Evolutionary conservation across 2,888 invertebrate species (phyloP).

Genomic region (Cosmorhoe ocellata): DNA sequence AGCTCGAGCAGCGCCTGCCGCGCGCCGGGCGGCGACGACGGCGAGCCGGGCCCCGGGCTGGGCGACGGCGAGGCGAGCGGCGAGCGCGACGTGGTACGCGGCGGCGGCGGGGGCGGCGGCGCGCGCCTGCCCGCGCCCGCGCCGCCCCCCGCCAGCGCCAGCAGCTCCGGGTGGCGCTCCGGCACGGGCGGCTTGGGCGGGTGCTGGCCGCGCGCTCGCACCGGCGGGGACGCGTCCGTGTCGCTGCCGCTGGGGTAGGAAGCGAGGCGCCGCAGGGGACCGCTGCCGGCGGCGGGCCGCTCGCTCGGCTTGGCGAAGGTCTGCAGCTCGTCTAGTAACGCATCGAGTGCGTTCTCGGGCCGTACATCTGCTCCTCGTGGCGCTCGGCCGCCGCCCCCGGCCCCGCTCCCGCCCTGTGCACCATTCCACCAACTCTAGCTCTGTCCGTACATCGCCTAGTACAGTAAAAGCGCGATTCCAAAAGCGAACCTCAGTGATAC

Average conservation of each 20-base stretch:
- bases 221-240: slow-evolving; percentile 89
- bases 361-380: slow-evolving; percentile 73
- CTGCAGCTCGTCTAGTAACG: slow-evolving; percentile 96
- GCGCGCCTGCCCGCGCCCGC: slow-evolving; percentile 84
- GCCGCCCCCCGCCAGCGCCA: slow-evolving; percentile 85
- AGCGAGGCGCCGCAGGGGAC: slow-evolving; percentile 88
- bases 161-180: slow-evolving; percentile 89
- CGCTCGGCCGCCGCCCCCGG: slow-evolving; percentile 61
- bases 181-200: slow-evolving; percentile 90
- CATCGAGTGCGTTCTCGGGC: slow-evolving; percentile 98
- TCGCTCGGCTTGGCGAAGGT: slow-evolving; percentile 90
- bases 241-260: slow-evolving; percentile 94
- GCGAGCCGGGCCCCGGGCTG: slow-evolving; percentile 72
- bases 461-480: slow-evolving; percentile 66
- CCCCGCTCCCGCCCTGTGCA: slow-evolving; percentile 69
- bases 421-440: slow-evolving; percentile 70
- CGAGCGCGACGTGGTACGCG: slow-evolving; percentile 94
- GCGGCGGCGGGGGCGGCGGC: slow-evolving; percentile 94
- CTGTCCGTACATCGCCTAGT: slow-evolving; percentile 44
- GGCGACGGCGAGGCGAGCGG: slow-evolving; percentile 92
- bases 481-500: slow-evolving; percentile 25
- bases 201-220: slow-evolving; percentile 83
- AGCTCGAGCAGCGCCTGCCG: slow-evolving; percentile 91
- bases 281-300: slow-evolving; percentile 60
- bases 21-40: slow-evolving; percentile 37